A percentile compares a stretch with the other conserved stretches of the same genome.
These are phyloP conservation scores for Dysmachus trigonus DNA, from an alignment of 2,888 invertebrate species.

Conservation along the genomic window DNA sequence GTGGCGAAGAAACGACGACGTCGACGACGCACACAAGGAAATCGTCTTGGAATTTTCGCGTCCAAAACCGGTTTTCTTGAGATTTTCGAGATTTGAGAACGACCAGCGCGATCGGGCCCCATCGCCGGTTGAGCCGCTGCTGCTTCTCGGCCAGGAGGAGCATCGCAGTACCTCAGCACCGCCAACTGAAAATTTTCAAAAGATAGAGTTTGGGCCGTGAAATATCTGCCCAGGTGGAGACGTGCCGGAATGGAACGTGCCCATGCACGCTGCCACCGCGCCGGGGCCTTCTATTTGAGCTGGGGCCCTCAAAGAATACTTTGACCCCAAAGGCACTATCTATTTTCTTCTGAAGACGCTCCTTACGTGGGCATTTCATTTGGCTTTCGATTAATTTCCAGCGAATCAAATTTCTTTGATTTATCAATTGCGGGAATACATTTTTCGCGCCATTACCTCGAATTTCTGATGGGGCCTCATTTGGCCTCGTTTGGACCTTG, in stretches of 20 bases:
- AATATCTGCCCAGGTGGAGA: slow-evolving; percentile 14
- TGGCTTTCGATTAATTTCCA: slow-evolving; percentile 8
- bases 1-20: neutral
- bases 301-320: neutral
- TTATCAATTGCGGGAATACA: slow-evolving; percentile 16
- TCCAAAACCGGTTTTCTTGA: slow-evolving; percentile 23
- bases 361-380: neutral
- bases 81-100: slow-evolving; percentile 20
- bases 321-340: neutral
- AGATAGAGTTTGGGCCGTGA: neutral
- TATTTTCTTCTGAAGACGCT: neutral
- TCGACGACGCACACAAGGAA: neutral
- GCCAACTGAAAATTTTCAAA: slow-evolving; percentile 21
- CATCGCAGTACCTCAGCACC: neutral
- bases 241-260: slow-evolving; percentile 5
- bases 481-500: neutral
- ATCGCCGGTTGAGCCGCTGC: neutral
- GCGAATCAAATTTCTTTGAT: slow-evolving; percentile 10
- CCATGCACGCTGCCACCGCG: neutral
- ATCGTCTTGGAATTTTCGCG: slow-evolving; percentile 12
- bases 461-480: slow-evolving; percentile 22
- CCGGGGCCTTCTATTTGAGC: neutral
- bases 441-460: slow-evolving; percentile 29
- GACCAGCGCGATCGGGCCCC: neutral
- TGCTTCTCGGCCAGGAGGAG: neutral